phyloP scores from a whole-genome alignment of 2,888 invertebrate species.

The Stenichneumon culpator region DNA sequence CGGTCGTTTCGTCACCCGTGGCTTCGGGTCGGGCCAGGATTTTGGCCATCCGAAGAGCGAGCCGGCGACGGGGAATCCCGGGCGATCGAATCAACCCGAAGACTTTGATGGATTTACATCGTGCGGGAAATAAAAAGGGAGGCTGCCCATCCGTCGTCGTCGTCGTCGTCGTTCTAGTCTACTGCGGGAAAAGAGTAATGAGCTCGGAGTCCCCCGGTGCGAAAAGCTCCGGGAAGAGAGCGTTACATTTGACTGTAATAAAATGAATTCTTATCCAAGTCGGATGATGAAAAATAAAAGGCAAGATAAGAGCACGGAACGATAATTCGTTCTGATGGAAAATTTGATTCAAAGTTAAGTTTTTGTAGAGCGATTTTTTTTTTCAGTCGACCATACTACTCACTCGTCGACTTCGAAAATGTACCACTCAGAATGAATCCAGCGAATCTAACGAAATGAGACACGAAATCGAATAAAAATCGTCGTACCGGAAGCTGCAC shows the following conservation, averaged over 20 bases:
- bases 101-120: constrained; percentile 25
- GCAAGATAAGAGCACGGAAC: neutral
- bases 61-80: neutral
- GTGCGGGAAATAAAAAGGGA: constrained; percentile 15
- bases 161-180: constrained; percentile 5
- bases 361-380: neutral
- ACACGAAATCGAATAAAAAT: constrained; percentile 49
- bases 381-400: neutral
- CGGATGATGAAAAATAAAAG: neutral
- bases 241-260: neutral
- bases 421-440: neutral
- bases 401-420: neutral
- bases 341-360: neutral
- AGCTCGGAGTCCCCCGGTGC: neutral
- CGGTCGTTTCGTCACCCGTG: constrained; percentile 2
- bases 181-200: constrained; percentile 1
- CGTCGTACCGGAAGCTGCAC: constrained; percentile 49
- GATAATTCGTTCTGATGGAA: neutral
- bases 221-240: neutral
- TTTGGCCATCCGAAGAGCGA: neutral
- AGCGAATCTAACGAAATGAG: constrained; percentile 23
- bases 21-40: neutral
- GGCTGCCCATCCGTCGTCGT: neutral
- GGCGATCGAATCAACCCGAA: constrained; percentile 16
- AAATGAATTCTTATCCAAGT: neutral